Percentiles rank a stretch among this genome's conserved stretches.
Evolutionary conservation across 1,140 invertebrate genomes (phyloP).

Genomic region (Drosophila lowei): DNA sequence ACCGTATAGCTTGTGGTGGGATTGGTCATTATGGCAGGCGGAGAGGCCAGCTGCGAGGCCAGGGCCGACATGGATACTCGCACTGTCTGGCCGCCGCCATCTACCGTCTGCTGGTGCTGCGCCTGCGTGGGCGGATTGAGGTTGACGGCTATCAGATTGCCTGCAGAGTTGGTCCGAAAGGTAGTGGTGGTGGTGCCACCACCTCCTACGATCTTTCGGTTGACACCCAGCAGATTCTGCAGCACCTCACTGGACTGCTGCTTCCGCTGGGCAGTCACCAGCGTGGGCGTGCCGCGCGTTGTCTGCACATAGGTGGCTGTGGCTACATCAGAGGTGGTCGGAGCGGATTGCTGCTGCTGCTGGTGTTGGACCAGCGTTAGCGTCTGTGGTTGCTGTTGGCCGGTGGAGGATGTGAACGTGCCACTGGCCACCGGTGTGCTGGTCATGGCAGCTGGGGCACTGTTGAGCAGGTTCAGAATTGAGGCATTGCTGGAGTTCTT

Average conservation of each 20-base stretch:
- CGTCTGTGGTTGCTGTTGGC: conserved; percentile 66
- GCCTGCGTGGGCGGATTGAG: conserved; percentile 62
- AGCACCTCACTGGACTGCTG: conserved; percentile 75
- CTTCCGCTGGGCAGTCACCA: conserved; percentile 63
- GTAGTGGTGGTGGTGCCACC: conserved; percentile 58
- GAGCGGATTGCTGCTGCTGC: conserved; percentile 41
- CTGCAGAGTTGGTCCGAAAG: conserved; percentile 82
- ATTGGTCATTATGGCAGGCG: conserved; percentile 82
- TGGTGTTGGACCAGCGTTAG: conserved; percentile 70
- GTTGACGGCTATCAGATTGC: conserved; percentile 84
- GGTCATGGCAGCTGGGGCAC: conserved; percentile 87
- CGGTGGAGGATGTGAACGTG: conserved; percentile 79
- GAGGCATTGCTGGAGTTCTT: conserved; percentile 86
- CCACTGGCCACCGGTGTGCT: conserved; percentile 84
- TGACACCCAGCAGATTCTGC: conserved; percentile 73
- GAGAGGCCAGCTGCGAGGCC: conserved; percentile 81
- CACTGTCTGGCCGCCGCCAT: conserved; percentile 63
- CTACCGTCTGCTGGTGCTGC: conserved; percentile 43
- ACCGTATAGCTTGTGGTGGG: conserved; percentile 74
- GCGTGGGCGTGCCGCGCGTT: conserved; percentile 57
- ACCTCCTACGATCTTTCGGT: conserved; percentile 76
- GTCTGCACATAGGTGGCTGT: conserved; percentile 74
- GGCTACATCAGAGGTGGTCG: conserved; percentile 44
- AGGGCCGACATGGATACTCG: conserved; percentile 82
- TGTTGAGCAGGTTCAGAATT: conserved; percentile 89